A percentile compares a stretch with the other conserved stretches of the same genome.
Conservation (phyloP, 2,797 vertebrate genomes). For the Mus caroli region DNA sequence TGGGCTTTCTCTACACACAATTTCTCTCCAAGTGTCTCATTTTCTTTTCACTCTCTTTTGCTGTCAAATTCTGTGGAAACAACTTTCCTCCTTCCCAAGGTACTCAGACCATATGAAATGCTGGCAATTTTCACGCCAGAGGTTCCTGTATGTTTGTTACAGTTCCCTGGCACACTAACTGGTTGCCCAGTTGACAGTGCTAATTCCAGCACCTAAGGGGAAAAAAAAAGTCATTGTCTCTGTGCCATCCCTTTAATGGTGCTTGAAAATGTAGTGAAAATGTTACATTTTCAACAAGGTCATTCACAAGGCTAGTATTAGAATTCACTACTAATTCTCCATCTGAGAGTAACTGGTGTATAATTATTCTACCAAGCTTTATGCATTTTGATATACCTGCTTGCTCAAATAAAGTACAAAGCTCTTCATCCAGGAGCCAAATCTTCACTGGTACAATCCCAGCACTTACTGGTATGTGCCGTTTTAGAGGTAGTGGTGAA, state of each 20-base stretch:
- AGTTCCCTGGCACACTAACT: not conserved
- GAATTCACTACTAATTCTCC: slow-evolving; percentile 12
- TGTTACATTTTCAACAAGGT: slow-evolving; percentile 21
- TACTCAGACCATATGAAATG: not conserved
- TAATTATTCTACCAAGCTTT: slow-evolving; percentile 1
- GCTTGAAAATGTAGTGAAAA: slow-evolving; percentile 39
- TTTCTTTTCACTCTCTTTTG: slow-evolving; percentile 22
- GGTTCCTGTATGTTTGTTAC: not conserved
- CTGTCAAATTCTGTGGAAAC: not conserved
- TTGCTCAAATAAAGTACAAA: slow-evolving; percentile 24
- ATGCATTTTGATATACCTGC: not conserved
- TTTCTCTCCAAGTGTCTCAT: slow-evolving; percentile 27
- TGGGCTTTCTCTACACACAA: slow-evolving; percentile 17
- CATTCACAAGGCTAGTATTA: not conserved
- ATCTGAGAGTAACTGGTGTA: not conserved
- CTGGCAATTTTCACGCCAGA: not conserved
- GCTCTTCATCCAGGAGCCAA: not conserved
- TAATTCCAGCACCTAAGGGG: not conserved
- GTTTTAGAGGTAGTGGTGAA: not conserved
- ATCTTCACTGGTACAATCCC: not conserved
- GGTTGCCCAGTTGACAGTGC: not conserved
- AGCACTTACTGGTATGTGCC: not conserved
- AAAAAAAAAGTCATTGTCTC: not conserved
- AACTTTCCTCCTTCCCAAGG: not conserved
- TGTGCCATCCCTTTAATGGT: slow-evolving; percentile 2